Percentiles rank a stretch among this genome's conserved stretches.
Conservation (phyloP, 1,140 invertebrate genomes). For the Polypedilum vanderplanki region DNA sequence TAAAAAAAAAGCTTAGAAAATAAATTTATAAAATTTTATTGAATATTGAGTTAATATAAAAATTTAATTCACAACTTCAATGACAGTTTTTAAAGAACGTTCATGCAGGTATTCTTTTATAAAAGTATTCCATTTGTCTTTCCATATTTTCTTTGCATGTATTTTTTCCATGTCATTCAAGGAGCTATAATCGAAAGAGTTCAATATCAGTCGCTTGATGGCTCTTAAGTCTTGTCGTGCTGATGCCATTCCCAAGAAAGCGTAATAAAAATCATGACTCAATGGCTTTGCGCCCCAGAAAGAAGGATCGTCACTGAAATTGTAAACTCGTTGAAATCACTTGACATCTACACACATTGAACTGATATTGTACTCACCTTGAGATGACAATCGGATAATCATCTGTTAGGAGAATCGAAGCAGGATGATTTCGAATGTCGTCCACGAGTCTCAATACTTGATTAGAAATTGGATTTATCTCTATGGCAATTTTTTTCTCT, state of each 20-base stretch:
- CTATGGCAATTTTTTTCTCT: slow-evolving; percentile 61
- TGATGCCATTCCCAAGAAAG: slow-evolving; percentile 71
- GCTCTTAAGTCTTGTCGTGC: slow-evolving; percentile 59
- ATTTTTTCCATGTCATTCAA: slow-evolving; percentile 37
- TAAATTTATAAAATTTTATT: too few species aligned
- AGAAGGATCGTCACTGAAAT: slow-evolving; percentile 65
- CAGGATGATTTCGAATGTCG: slow-evolving; percentile 77
- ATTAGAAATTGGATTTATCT: slow-evolving; percentile 75
- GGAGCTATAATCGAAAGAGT: slow-evolving; percentile 63
- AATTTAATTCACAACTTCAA: too few species aligned
- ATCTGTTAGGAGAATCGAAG: slow-evolving; percentile 55
- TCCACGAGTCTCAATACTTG: slow-evolving; percentile 67
- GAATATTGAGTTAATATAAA: too few species aligned
- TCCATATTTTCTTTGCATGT: neutral
- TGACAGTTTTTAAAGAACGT: neutral
- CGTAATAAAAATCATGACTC: slow-evolving; percentile 75
- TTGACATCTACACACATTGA: too few species aligned
- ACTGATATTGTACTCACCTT: slow-evolving; percentile 30
- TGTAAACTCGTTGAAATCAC: too few species aligned
- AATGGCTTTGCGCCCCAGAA: slow-evolving; percentile 67
- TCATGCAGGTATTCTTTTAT: neutral
- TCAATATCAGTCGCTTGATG: slow-evolving; percentile 70
- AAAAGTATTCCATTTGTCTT: neutral
- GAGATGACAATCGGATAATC: slow-evolving; percentile 53
- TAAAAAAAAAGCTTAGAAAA: too few species aligned